Base-by-base conservation (phyloP, 2,113 vertebrate genomes). In the Salminus brasiliensis region DNA sequence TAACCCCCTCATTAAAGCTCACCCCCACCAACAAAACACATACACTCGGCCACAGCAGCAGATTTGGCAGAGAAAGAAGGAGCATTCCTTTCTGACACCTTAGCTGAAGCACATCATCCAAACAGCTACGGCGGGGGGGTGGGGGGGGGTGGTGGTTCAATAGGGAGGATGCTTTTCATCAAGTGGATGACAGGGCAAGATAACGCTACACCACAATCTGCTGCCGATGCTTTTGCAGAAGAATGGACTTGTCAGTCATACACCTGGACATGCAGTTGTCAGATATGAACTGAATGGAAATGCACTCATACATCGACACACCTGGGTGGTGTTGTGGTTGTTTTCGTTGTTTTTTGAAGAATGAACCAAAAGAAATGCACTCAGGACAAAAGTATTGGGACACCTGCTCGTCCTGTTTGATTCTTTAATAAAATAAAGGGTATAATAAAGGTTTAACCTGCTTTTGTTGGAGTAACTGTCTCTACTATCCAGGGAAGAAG, bases 1-100 rank as follows among this genome's bases (percentile, higher is more conserved):
- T 88, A 84, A 85, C 79, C 87, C 90, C 87, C 41, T 87, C 81
- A 89, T 90, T 90, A 88, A 59, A 21, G 45, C 53, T 16, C 23
- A 57, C 23, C 27, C 29, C 59, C 41, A 29, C 52, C 69, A 76
- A 74, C 63, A 47, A 53, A n/a, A 87, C 63, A 80, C 69, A 52
- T 72, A 80, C 49, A 84, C 72, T 72, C n/a, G 1, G 21, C 47
- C 23, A 62, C 36, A 0, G 25, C 70, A 66, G 62, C 39, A 63
- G 53, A 47, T 21, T 39, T 45, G 29, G 21, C 1, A 3, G 72
- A 78, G 72, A 85, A 81, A 72, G 57, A 87, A 81, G 81, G 39
- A 60, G 32, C 83, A 82, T 49, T 70, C 49, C 67, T 47, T 80
- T 72, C 43, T 78, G 74, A 70, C 53, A 41, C 41, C 18, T 66